Evolutionary conservation across 2,113 vertebrate species (phyloP), one percentile per base, ranked within the genome.

Genomic region (Notothenia rossii): DNA sequence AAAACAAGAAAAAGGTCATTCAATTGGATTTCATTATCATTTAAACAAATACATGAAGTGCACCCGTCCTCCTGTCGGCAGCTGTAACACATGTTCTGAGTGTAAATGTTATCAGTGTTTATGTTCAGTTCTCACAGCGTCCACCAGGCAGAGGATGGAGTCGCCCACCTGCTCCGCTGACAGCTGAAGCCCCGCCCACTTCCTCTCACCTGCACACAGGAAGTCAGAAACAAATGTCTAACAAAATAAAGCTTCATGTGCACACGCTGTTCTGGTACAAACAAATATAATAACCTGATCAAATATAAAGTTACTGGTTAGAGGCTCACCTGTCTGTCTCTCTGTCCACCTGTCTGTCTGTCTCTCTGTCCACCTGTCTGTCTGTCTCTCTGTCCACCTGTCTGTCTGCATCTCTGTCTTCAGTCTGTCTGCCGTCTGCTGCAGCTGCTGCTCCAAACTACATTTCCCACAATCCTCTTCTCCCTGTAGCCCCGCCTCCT

Each of bases 131-230:
- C 74, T 82, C 77, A 96, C 43, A 48, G 94, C 79, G 3, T 83
- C 90, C 71, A 97, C 91, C 40, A 98, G 89, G 12, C 90, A 79
- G 71, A 89, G 94, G 66, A 98, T 93, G 0, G 89, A 91, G 25
- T 82, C 90, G 81, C 86, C 93, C 33, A 98, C 88, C 20, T 4
- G 70, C 20, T 94, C 92, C 33, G 96, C 96, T 75, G 93, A 83
- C 54, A 69, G 62, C 20, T 96, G 86, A 25, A 97, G 90, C 15
- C 72, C 93, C 88, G 33, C 80, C 63, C 75, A 83, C 85, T 48
- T 88, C 59, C 25, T 71, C 17, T 81, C 87, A 88, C 70, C 97
- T 98, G 93, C 50, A 93, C 5, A 65, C 53, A 51, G 61, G 13
- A 12, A 59, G 11, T 56, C 4, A 29, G 36, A 5, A 36, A 36